Conservation (phyloP, 2,888 invertebrate genomes). For the Villa cingulata region DNA sequence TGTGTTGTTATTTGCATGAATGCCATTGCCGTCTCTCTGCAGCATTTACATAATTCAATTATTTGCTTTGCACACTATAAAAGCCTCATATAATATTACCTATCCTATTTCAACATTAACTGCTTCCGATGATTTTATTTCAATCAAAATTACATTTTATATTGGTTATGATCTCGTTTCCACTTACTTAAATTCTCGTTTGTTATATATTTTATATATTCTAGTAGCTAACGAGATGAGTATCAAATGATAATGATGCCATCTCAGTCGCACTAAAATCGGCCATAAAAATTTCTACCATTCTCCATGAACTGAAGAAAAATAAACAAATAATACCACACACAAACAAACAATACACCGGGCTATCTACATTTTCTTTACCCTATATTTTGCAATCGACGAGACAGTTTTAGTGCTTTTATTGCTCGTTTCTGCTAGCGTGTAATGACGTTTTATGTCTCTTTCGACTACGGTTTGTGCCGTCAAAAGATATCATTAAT, state of each 20-base stretch:
- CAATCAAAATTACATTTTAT: constrained; percentile 37
- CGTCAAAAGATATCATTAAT: constrained; percentile 1
- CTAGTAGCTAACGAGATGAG: constrained; percentile 21
- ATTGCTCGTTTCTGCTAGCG: background rate
- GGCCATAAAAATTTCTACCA: constrained; percentile 26
- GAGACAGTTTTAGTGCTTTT: background rate
- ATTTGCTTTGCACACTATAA: constrained; percentile 8
- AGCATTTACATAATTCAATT: constrained; percentile 7
- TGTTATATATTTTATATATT: constrained; percentile 36
- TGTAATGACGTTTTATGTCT: background rate
- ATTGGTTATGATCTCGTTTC: constrained; percentile 38
- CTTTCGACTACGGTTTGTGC: background rate
- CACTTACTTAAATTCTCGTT: constrained; percentile 38
- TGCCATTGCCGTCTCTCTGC: background rate
- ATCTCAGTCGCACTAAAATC: constrained; percentile 37
- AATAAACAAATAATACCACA: no score
- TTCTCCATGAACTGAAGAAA: background rate
- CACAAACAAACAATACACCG: no score
- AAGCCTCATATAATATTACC: background rate
- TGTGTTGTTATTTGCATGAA: background rate
- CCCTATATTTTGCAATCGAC: no score
- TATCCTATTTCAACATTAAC: constrained; percentile 6
- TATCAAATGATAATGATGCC: constrained; percentile 34
- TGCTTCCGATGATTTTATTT: constrained; percentile 22
- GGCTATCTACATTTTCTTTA: background rate